Percentiles rank a stretch among this genome's conserved stretches.
phyloP scores from a whole-genome alignment of 2,113 vertebrate genomes.

The Psephotus haematonotus region DNA sequence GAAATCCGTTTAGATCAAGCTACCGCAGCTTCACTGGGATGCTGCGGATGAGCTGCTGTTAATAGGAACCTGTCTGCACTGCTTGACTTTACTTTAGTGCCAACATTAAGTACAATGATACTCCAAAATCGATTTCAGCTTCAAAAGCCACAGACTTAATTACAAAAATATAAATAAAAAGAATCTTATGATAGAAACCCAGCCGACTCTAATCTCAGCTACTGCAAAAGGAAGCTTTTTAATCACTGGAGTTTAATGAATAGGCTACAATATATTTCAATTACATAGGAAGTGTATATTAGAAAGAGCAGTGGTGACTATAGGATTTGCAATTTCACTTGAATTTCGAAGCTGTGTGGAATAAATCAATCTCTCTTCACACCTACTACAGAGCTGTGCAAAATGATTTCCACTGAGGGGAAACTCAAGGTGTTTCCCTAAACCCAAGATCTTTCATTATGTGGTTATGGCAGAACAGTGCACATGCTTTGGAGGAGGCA shows the following conservation, averaged over 20 bases:
- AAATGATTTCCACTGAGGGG: neutral
- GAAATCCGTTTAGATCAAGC: neutral
- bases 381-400: neutral
- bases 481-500: neutral
- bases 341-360: neutral
- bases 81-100: neutral
- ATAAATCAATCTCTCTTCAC: neutral
- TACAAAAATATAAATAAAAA: neutral
- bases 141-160: neutral
- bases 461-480: neutral
- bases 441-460: neutral
- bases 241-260: neutral
- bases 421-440: neutral
- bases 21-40: neutral
- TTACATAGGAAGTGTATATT: rapidly evolving
- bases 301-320: neutral
- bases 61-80: neutral
- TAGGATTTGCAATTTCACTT: neutral
- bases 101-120: rapidly evolving
- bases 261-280: rapidly evolving
- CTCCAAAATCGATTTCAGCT: neutral
- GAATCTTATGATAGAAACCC: rapidly evolving
- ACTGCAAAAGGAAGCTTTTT: neutral
- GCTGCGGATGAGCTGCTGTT: neutral
- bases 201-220: neutral